Evolutionary conservation across 2,797 vertebrate species (phyloP).

Genomic region (Selene dorsalis): DNA sequence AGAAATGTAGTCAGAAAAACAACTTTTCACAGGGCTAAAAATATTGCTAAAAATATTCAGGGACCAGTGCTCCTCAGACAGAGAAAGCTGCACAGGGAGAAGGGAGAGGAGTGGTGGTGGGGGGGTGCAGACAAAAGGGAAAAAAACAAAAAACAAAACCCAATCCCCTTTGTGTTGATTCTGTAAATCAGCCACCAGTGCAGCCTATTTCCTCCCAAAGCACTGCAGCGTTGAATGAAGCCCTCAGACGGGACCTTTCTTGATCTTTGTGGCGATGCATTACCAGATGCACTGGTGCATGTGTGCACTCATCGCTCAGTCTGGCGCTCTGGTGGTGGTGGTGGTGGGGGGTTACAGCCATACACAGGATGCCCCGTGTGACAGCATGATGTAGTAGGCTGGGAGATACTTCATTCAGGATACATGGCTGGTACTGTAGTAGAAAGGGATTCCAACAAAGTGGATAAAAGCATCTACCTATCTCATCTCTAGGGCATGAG

Average conservation of each 20-base stretch:
- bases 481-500: not conserved
- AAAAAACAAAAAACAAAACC: conserved; percentile 46
- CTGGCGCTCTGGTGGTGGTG: conserved; percentile 36
- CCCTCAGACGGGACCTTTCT: conserved; percentile 78
- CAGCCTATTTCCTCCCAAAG: conserved; percentile 76
- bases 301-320: conserved; percentile 78
- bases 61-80: conserved; percentile 45
- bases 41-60: conserved; percentile 58
- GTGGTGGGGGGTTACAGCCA: conserved; percentile 41
- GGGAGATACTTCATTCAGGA: conserved; percentile 63
- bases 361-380: conserved; percentile 62
- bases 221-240: conserved; percentile 77
- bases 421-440: conserved; percentile 41
- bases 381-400: conserved; percentile 76
- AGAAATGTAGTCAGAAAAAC: conserved; percentile 49
- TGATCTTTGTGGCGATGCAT: conserved; percentile 80
- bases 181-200: conserved; percentile 75
- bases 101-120: not conserved
- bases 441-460: conserved; percentile 39
- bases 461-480: conserved; percentile 34
- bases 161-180: conserved; percentile 75
- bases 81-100: conserved; percentile 30
- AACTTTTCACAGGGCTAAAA: conserved; percentile 55
- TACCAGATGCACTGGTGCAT: conserved; percentile 81
- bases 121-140: conserved; percentile 8